These are phyloP conservation scores for Octonoba sinensis DNA, from an alignment of 2,888 invertebrate genomes.

Conservation along the genomic window DNA sequence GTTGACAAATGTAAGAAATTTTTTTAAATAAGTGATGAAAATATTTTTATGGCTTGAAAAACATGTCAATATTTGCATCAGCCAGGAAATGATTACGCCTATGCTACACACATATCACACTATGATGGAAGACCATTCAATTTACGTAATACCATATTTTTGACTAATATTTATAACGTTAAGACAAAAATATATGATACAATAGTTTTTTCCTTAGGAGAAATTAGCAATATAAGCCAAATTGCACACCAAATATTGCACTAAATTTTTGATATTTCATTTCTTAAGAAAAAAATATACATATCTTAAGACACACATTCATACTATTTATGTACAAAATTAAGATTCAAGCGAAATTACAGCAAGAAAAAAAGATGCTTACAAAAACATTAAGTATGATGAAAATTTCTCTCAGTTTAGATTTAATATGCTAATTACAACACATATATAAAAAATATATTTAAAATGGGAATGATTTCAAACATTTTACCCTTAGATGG, in stretches of 20 bases:
- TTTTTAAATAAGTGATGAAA: too few species aligned
- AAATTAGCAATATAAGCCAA: background rate
- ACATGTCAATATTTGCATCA: too few species aligned
- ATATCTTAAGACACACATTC: background rate
- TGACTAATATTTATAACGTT: background rate
- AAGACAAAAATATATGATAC: background rate
- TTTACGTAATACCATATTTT: background rate
- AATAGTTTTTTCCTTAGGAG: background rate
- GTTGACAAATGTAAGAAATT: too few species aligned
- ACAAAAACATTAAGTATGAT: background rate
- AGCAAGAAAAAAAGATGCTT: background rate
- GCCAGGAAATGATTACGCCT: too few species aligned
- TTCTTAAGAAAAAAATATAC: background rate
- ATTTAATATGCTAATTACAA: background rate
- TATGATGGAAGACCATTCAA: conserved; percentile 17
- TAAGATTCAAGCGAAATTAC: background rate
- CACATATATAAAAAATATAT: too few species aligned
- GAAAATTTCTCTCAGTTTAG: background rate
- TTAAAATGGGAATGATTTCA: too few species aligned
- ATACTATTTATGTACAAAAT: background rate
- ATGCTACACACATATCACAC: conserved; percentile 12
- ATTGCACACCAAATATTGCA: conserved; percentile 16
- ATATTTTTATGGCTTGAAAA: too few species aligned
- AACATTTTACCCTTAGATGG: too few species aligned
- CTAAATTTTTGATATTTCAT: background rate